phyloP scores from a whole-genome alignment of 2,797 vertebrate species.

The Florisuga fusca region DNA sequence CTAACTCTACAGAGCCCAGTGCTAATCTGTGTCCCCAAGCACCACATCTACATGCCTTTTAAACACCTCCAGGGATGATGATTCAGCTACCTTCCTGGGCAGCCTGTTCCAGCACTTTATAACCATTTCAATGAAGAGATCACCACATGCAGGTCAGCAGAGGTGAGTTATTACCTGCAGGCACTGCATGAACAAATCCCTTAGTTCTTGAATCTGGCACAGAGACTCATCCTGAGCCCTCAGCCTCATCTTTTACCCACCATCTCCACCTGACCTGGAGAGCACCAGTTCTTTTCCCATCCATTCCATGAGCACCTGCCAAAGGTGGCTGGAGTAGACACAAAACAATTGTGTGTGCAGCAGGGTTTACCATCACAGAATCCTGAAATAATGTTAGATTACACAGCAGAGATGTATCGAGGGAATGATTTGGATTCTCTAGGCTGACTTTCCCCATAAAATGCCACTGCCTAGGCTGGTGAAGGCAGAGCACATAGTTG shows the following conservation, averaged over 20 bases:
- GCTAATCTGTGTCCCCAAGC: too few relatives aligned
- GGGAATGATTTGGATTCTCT: neutral
- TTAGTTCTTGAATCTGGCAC: fast-evolving
- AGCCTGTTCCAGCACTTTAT: too few relatives aligned
- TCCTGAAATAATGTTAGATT: neutral
- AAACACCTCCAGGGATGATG: too few relatives aligned
- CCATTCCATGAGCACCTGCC: neutral
- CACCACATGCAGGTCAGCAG: neutral
- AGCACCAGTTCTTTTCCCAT: neutral
- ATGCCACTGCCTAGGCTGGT: neutral
- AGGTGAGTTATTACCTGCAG: neutral
- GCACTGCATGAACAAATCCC: neutral
- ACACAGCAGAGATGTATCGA: neutral
- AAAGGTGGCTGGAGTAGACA: neutral
- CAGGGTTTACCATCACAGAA: neutral
- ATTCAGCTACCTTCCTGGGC: too few relatives aligned
- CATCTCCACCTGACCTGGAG: neutral
- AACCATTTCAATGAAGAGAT: neutral
- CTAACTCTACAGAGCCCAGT: too few relatives aligned
- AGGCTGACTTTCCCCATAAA: neutral
- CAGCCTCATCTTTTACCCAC: neutral
- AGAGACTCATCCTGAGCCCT: neutral
- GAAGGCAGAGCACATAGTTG: neutral
- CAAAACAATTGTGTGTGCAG: neutral
- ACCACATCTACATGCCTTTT: too few relatives aligned